Evolutionary conservation across 2,113 vertebrate species (phyloP).

Genomic region (Otus sunia): DNA sequence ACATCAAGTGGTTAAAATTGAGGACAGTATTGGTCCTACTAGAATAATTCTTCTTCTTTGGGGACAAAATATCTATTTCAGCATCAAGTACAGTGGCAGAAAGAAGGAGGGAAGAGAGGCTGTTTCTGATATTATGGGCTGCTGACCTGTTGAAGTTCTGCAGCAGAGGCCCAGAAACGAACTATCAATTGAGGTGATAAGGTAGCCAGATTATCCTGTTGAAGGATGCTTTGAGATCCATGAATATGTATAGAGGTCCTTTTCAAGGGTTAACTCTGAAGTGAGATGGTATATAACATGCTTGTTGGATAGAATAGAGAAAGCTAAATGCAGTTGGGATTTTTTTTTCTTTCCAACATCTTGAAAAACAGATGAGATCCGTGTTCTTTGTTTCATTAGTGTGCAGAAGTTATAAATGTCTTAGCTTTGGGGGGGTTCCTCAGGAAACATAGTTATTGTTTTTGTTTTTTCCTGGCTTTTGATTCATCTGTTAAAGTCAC

Average conservation of each 20-base stretch:
- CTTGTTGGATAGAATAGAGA: background rate
- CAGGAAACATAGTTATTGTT: background rate
- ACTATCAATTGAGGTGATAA: background rate
- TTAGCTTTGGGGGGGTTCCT: background rate
- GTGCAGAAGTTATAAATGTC: background rate
- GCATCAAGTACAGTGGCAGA: background rate
- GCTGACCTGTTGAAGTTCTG: background rate
- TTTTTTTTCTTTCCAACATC: background rate
- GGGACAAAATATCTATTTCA: background rate
- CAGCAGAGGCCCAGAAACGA: background rate
- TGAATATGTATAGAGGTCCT: background rate
- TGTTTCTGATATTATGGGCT: background rate
- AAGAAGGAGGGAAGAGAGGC: background rate
- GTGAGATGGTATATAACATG: background rate
- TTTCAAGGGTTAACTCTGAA: background rate
- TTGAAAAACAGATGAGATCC: background rate
- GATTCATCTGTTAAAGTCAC: slow-evolving; percentile 6
- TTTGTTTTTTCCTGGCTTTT: background rate
- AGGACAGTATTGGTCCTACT: background rate
- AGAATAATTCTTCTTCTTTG: background rate
- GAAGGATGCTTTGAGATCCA: background rate
- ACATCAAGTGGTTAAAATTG: background rate
- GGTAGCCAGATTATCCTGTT: background rate
- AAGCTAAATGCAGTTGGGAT: background rate
- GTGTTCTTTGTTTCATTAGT: background rate